Conservation (phyloP, 2,888 invertebrate genomes). For the Nysson spinosus region DNA sequence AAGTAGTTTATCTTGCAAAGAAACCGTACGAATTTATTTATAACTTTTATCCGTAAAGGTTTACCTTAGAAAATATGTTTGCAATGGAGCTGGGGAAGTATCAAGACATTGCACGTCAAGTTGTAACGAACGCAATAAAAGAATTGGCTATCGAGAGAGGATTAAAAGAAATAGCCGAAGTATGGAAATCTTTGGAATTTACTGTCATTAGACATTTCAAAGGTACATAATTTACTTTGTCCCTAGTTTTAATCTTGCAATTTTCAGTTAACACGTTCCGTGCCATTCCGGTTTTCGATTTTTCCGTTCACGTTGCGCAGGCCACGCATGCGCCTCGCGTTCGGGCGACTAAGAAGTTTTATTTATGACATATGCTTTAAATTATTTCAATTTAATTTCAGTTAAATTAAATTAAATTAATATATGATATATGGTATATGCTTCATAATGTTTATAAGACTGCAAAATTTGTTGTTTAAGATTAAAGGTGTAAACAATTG, state of each 20-base stretch:
- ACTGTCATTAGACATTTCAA: constrained; percentile 83
- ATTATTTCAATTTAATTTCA: too few species aligned
- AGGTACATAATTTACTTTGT: constrained; percentile 67
- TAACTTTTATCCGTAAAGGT: constrained; percentile 77
- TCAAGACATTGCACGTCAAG: constrained; percentile 90
- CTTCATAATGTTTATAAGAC: too few species aligned
- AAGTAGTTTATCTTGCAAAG: background rate
- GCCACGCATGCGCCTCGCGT: too few species aligned
- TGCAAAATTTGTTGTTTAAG: too few species aligned
- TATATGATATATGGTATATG: too few species aligned
- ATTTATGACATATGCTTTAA: too few species aligned
- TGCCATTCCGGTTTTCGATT: too few species aligned
- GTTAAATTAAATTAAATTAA: too few species aligned
- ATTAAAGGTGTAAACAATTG: too few species aligned
- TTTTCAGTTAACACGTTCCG: background rate
- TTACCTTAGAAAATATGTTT: constrained; percentile 95
- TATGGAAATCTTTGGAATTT: constrained; percentile 84
- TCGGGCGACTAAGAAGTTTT: too few species aligned
- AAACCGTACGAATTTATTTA: background rate
- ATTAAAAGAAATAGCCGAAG: constrained; percentile 88
- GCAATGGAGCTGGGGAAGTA: constrained; percentile 93
- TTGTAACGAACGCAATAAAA: constrained; percentile 92
- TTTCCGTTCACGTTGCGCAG: too few species aligned
- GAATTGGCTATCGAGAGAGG: constrained; percentile 94
- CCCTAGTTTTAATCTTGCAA: background rate